A percentile compares a stretch with the other conserved stretches of the same genome.
Conservation (phyloP, 2,113 vertebrate species). For the Sterna hirundo region DNA sequence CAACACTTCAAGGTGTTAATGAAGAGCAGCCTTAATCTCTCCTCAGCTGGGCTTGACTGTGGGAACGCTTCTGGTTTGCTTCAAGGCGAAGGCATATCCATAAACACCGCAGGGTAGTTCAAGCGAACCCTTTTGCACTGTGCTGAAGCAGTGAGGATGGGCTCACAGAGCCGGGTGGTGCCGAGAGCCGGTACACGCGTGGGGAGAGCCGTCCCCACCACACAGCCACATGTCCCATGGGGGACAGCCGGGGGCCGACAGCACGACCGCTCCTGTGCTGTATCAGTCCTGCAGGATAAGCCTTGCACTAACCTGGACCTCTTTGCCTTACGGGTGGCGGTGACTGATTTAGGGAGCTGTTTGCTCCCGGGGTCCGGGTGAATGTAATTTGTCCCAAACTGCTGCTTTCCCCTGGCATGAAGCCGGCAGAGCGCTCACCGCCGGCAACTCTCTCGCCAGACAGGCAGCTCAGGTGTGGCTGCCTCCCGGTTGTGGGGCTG, state of each 20-base stretch:
- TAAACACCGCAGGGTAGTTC: background rate
- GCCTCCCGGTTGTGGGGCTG: background rate
- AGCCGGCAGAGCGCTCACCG: fast-evolving
- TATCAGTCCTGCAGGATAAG: background rate
- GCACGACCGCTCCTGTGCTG: fast-evolving
- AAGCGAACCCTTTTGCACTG: background rate
- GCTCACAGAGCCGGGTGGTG: background rate
- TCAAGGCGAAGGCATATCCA: background rate
- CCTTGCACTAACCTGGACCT: background rate
- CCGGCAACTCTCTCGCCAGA: fast-evolving
- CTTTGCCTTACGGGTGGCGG: background rate
- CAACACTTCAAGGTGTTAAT: constrained; percentile 2
- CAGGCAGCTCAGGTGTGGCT: fast-evolving
- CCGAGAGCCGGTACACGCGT: fast-evolving
- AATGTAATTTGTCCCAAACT: background rate
- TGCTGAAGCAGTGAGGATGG: background rate
- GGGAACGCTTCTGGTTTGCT: background rate
- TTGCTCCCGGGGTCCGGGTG: background rate
- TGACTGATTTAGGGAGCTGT: background rate
- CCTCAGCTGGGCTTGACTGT: background rate
- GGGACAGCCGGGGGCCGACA: background rate
- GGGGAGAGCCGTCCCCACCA: background rate
- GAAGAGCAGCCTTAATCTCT: background rate
- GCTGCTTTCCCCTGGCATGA: fast-evolving
- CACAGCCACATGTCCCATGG: fast-evolving